Evolutionary conservation across 2,113 vertebrate species (phyloP).

Genomic region (Ophiodon elongatus): DNA sequence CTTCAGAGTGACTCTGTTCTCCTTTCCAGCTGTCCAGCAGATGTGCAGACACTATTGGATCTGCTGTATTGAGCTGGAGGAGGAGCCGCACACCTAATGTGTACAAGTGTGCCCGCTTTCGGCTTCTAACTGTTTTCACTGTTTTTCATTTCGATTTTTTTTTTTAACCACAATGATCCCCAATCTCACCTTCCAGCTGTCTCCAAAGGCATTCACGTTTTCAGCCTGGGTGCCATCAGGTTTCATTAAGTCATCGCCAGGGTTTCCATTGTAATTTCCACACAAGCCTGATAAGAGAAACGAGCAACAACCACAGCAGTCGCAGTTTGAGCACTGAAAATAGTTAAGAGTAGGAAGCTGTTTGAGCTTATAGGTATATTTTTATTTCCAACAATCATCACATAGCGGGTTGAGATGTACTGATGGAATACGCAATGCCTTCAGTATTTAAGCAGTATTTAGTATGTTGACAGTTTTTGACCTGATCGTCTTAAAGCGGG

Average conservation of each 20-base stretch:
- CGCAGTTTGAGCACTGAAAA: neutral
- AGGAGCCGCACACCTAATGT: neutral
- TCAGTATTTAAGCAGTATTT: no score
- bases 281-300: conserved; percentile 40
- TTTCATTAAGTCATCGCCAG: conserved; percentile 32
- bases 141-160: neutral
- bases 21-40: neutral
- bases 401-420: no score
- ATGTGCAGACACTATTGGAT: neutral
- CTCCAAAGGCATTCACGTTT: conserved; percentile 15
- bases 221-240: conserved; percentile 20
- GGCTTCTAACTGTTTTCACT: neutral
- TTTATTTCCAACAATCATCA: neutral
- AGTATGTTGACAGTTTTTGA: no score
- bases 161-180: neutral
- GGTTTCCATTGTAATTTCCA: conserved; percentile 47
- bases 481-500: no score
- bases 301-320: neutral
- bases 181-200: conserved; percentile 50
- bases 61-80: neutral
- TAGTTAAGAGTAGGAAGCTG: neutral
- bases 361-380: neutral
- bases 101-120: neutral
- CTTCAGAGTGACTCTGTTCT: neutral
- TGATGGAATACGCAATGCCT: no score